phyloP scores from a whole-genome alignment of 2,888 invertebrate genomes.

The Cerceris ruficornis region DNA sequence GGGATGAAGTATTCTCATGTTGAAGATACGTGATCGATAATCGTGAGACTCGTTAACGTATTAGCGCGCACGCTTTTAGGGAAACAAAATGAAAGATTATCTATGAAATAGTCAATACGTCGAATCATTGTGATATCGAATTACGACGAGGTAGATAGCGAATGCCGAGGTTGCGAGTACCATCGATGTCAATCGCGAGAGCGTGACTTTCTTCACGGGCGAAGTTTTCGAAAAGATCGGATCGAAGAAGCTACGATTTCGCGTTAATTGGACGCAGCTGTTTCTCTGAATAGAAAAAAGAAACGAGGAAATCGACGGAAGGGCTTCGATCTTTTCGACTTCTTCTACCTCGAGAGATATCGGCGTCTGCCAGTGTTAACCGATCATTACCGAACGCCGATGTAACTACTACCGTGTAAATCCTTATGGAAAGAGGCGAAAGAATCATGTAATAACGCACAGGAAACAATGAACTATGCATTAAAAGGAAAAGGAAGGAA shows the following conservation, averaged over 20 bases:
- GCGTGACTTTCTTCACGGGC: slow-evolving; percentile 7
- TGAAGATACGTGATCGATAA: slow-evolving; percentile 1
- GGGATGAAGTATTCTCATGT: slow-evolving; percentile 1
- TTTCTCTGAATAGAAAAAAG: neutral
- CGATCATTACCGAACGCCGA: slow-evolving; percentile 25
- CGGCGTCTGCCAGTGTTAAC: slow-evolving; percentile 25
- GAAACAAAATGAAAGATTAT: slow-evolving; percentile 25
- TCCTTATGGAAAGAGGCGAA: slow-evolving; percentile 11
- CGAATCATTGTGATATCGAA: slow-evolving; percentile 65
- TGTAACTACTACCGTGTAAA: slow-evolving; percentile 19
- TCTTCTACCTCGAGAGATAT: slow-evolving; percentile 38
- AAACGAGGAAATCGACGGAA: neutral
- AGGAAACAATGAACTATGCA: slow-evolving; percentile 48
- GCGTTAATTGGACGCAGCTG: neutral
- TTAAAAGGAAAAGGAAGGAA: slow-evolving; percentile 19
- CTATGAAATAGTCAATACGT: slow-evolving; percentile 68
- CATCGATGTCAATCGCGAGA: slow-evolving; percentile 41
- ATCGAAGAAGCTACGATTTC: neutral
- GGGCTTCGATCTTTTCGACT: slow-evolving; percentile 15
- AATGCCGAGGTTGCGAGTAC: slow-evolving; percentile 60
- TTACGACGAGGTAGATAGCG: slow-evolving; percentile 35
- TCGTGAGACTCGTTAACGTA: neutral
- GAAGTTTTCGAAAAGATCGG: neutral
- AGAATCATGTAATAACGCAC: slow-evolving; percentile 44
- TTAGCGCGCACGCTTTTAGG: slow-evolving; percentile 22